Evolutionary conservation across 2,888 invertebrate genomes (phyloP).

Genomic region (Capitulum mitella): DNA sequence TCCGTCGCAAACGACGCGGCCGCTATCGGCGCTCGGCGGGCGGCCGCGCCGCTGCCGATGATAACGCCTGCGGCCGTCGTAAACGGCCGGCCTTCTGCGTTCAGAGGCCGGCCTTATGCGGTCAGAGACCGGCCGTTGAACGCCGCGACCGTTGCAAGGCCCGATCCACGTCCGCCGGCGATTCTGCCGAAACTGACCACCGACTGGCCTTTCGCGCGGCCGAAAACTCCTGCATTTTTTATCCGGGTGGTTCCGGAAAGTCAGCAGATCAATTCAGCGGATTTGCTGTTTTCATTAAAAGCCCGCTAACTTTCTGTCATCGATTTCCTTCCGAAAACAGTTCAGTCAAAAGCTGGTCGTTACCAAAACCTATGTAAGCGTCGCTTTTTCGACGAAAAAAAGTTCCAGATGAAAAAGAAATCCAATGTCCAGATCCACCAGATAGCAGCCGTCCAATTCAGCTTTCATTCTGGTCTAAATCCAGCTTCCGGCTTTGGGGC

Average conservation of each 20-base stretch:
- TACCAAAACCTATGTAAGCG: neutral
- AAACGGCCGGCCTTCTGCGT: no score
- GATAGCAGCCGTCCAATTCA: neutral
- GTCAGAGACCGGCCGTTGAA: no score
- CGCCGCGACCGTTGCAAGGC: no score
- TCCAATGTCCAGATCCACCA: neutral
- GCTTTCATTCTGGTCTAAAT: neutral
- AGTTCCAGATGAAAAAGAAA: neutral
- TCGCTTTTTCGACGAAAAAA: neutral
- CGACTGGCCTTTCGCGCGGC: neutral
- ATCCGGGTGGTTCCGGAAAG: neutral
- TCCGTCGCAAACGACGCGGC: no score
- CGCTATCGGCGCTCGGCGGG: no score
- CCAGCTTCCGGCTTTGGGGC: neutral
- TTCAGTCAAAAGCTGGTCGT: neutral
- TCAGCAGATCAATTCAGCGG: constrained; percentile 20
- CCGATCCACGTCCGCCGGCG: neutral
- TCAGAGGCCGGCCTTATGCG: no score
- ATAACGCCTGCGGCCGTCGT: no score
- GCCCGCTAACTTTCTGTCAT: constrained; percentile 14
- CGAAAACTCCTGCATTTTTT: neutral
- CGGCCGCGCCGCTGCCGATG: no score
- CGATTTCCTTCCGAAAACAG: constrained; percentile 6
- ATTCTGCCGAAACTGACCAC: neutral
- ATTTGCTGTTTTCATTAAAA: constrained; percentile 24